Evolutionary conservation across 1,140 invertebrate genomes (phyloP).

Genomic region (Zaprionus kolodkinae): DNA sequence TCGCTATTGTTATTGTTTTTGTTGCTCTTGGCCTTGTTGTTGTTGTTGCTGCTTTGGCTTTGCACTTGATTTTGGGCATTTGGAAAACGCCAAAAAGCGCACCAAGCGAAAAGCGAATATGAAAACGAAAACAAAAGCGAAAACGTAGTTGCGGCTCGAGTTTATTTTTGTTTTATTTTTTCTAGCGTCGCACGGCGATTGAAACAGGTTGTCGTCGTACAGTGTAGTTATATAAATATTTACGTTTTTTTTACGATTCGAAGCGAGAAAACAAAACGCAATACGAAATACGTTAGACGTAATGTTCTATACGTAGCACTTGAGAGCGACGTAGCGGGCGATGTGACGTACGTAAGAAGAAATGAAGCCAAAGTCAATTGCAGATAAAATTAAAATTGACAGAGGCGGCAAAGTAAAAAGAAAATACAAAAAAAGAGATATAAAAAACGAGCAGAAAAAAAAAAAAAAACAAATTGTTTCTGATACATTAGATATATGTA

Average conservation of each 20-base stretch:
- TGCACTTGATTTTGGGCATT: slow-evolving; percentile 59
- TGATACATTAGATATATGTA: neutral
- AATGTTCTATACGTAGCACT: neutral
- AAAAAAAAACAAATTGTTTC: neutral
- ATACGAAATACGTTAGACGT: neutral
- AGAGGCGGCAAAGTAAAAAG: neutral
- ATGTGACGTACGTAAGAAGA: neutral
- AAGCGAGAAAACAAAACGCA: neutral
- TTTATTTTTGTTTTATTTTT: neutral
- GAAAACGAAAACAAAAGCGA: slow-evolving; percentile 9
- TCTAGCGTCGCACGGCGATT: slow-evolving; percentile 1
- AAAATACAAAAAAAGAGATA: neutral
- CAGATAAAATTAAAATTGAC: slow-evolving; percentile 4
- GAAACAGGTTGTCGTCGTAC: slow-evolving; percentile 29
- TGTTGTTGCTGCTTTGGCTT: slow-evolving; percentile 33
- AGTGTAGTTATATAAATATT: slow-evolving; percentile 17
- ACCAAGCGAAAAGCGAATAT: slow-evolving; percentile 32
- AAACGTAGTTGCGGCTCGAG: slow-evolving; percentile 33
- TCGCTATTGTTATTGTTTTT: neutral
- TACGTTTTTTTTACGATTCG: neutral
- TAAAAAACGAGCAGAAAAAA: neutral
- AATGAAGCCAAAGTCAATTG: slow-evolving; percentile 9
- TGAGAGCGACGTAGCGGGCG: neutral
- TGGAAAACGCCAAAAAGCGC: slow-evolving; percentile 30
- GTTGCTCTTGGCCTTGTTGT: slow-evolving; percentile 43